Conservation (phyloP, 2,888 invertebrate species). For the Cryptosula pallasiana region DNA sequence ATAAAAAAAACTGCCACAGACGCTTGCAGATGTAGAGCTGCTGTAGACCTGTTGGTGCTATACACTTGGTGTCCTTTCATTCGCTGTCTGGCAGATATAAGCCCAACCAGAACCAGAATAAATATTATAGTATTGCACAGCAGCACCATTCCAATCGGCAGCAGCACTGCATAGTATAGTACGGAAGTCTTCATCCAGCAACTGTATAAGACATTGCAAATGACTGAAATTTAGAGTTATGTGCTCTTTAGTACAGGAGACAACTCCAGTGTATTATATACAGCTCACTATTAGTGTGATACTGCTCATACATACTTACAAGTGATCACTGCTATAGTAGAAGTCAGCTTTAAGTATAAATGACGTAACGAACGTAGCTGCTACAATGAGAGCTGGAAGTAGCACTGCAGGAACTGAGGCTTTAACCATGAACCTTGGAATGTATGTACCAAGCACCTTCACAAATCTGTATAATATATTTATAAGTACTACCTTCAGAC, state of each 20-base stretch:
- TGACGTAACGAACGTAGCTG: constrained; percentile 31
- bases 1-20: constrained; percentile 47
- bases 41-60: constrained; percentile 43
- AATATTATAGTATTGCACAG: constrained; percentile 39
- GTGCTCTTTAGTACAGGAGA: too few species aligned
- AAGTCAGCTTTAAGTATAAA: constrained; percentile 33
- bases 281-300: too few species aligned
- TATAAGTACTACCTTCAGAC: too few species aligned
- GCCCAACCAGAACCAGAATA: constrained; percentile 39
- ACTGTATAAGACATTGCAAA: constrained; percentile 35
- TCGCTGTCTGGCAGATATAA: constrained; percentile 39
- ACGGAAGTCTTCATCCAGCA: constrained; percentile 45
- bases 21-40: constrained; percentile 44
- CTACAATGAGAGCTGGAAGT: constrained; percentile 39
- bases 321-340: constrained; percentile 38
- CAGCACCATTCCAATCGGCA: constrained; percentile 43
- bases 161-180: constrained; percentile 43
- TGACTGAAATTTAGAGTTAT: too few species aligned
- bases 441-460: constrained; percentile 61
- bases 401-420: constrained; percentile 63
- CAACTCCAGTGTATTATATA: too few species aligned
- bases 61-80: constrained; percentile 56
- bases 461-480: constrained; percentile 58
- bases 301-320: constrained; percentile 36
- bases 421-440: constrained; percentile 62